Base-by-base conservation (phyloP, 1,140 invertebrate species). In the Spodoptera frugiperda region DNA sequence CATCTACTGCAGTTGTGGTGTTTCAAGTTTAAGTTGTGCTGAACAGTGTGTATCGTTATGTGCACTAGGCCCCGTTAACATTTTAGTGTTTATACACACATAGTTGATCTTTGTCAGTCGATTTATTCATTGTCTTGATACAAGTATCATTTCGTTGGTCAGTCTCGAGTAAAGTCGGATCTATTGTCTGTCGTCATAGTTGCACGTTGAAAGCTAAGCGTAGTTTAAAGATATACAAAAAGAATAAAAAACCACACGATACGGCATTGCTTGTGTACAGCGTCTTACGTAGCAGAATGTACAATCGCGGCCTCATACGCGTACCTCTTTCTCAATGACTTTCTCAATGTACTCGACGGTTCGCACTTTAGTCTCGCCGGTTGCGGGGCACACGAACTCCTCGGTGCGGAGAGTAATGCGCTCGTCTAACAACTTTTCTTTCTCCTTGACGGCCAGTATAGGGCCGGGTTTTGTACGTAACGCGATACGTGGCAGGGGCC, bases 311-410 rank as follows among this genome's bases (percentile, higher is more conserved):
- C 55, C 53, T 71, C n/a, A 68, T 77, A 84, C 87, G 84, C 93
- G 93, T 98, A 98, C 98, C 98, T 98, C 98, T 96, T 97, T 98
- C 95, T 98, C 98, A 94, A 98, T 98, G 93, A 98, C 96, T 96
- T 98, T 98, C 95, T 98, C 98, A 95, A 98, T 97, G 95, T 98
- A 97, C 96, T 98, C 97, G 91, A 98, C 96, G 74, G 98, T 98
- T 95, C 97, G 95, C 82, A 98, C 96, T 94, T 97, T 97, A 91
- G 96, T 96, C 93, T 97, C 96, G 84, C 98, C 98, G 78, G 97
- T 98, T 79, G 96, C 94, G 84, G 98, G 97, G 94, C 98, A 98
- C 84, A 97, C 92, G 94, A 97, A 97, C 93, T 98, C 97, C 94
- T 98, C 97, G 71, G 97, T 98, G 92, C 97, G 96, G 76, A 96